These are phyloP conservation scores for Megaceryle alcyon DNA, from an alignment of 2,797 vertebrate genomes.

Conservation along the genomic window DNA sequence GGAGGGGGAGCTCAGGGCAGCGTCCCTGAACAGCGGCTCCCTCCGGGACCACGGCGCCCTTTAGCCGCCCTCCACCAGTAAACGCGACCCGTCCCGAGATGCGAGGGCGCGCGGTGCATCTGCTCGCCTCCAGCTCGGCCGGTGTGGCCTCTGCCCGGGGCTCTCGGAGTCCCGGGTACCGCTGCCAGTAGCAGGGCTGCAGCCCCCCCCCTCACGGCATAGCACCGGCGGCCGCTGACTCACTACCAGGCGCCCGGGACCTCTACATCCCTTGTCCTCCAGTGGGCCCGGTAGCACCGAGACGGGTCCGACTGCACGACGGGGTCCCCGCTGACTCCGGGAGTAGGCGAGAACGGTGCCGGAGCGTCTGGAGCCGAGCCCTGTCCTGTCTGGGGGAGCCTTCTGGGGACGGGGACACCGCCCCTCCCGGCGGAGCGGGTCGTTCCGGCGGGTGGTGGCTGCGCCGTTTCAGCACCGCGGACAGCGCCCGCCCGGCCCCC, in stretches of 20 bases:
- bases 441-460: background rate
- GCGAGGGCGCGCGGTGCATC: background rate
- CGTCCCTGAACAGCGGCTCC: background rate
- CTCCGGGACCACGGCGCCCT: background rate
- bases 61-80: background rate
- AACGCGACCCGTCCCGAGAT: background rate
- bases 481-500: background rate
- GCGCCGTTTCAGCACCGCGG: conserved; percentile 31
- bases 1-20: background rate
- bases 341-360: background rate
- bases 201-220: background rate
- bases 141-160: background rate
- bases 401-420: background rate
- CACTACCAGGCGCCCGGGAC: background rate
- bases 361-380: background rate
- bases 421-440: background rate
- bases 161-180: background rate
- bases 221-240: conserved; percentile 17
- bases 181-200: background rate
- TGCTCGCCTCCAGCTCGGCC: background rate
- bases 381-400: background rate
- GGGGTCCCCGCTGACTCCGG: background rate
- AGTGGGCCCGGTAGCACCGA: background rate
- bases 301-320: background rate
- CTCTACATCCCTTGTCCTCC: background rate